Base-by-base conservation (phyloP, 2,888 invertebrate species). In the Drosophila melanosoma region DNA sequence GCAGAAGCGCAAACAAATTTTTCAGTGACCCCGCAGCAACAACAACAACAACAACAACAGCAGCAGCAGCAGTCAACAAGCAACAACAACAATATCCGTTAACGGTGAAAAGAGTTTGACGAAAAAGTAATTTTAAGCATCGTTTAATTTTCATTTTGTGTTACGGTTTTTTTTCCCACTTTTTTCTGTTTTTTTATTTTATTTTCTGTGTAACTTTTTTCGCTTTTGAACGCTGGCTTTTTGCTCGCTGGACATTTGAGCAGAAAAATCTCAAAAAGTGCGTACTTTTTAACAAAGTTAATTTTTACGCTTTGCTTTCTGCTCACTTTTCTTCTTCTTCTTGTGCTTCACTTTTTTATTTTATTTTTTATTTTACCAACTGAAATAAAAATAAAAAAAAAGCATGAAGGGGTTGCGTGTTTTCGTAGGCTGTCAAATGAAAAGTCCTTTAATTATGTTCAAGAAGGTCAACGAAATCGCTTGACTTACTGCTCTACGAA, bases 91-190 rank as follows among this genome's bases (percentile, higher is more conserved):
- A 65, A 62, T 60, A 52, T 38, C 36, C 54, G 20, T 51, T 42
- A 45, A 53, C 15, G 52, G n/a, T 40, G 40, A 60, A 83, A 89
- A 83, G 85, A 89, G 89, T 90, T 85, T 89, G 90, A 87, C 79
- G 86, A 87, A 87, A 90, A 87, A 89, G 87, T 89, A 90, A 87
- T 90, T 87, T 87, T 87, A 87, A 89, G 90, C 90, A 89, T 87
- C 86, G 91, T 90, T 90, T 87, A 90, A 90, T 87, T 90, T 85
- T 90, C 85, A 89, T 85, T 85, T 83, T 83, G 84, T 71, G 69
- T 64, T 61, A 57, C 79, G 69, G 68, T 73, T 72, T 83, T 86
- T 33, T 57, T 58, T 61, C n/a, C 64, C 33, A 29, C 20, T 62
- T 33, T 23, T 38, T 58, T 36, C 26, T 35, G 12, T 15, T 2